Conservation (phyloP, 2,888 invertebrate species). For the Eueremaeus valkanovi region DNA sequence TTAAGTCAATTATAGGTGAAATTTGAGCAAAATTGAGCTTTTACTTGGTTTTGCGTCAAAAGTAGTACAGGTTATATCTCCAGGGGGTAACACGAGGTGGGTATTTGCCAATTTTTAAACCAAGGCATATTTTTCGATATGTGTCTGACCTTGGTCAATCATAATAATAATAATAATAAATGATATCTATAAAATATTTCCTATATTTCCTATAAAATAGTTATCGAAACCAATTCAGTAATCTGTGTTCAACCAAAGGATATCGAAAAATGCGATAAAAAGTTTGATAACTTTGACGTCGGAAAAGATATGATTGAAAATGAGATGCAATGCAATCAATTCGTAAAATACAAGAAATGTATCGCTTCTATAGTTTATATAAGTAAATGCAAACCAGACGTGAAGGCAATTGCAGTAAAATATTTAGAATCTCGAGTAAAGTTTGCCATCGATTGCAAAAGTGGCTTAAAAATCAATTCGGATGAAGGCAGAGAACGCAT, state of each 20-base stretch:
- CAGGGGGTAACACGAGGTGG: too few relatives aligned
- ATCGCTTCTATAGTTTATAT: not conserved
- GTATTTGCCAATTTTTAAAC: too few relatives aligned
- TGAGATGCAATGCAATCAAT: not conserved
- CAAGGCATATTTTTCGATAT: too few relatives aligned
- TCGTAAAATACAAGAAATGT: not conserved
- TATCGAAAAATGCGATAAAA: slow-evolving; percentile 1
- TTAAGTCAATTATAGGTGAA: too few relatives aligned
- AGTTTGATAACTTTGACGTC: slow-evolving; percentile 13
- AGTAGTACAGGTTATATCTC: too few relatives aligned
- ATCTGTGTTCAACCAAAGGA: not conserved
- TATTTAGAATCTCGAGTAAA: not conserved
- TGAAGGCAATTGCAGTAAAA: not conserved
- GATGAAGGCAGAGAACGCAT: not conserved
- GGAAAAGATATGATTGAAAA: not conserved
- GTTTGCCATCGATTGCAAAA: slow-evolving; percentile 3
- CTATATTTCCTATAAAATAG: not conserved
- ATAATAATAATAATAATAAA: too few relatives aligned
- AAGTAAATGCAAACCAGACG: not conserved
- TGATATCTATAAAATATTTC: too few relatives aligned
- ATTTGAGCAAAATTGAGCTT: too few relatives aligned
- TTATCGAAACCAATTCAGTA: not conserved
- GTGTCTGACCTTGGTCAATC: too few relatives aligned
- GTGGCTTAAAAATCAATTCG: not conserved
- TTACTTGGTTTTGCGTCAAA: too few relatives aligned